Evolutionary conservation across 1,140 invertebrate species (phyloP), one percentile per base, ranked within the genome.

Genomic region (Drosophila ercepeae): DNA sequence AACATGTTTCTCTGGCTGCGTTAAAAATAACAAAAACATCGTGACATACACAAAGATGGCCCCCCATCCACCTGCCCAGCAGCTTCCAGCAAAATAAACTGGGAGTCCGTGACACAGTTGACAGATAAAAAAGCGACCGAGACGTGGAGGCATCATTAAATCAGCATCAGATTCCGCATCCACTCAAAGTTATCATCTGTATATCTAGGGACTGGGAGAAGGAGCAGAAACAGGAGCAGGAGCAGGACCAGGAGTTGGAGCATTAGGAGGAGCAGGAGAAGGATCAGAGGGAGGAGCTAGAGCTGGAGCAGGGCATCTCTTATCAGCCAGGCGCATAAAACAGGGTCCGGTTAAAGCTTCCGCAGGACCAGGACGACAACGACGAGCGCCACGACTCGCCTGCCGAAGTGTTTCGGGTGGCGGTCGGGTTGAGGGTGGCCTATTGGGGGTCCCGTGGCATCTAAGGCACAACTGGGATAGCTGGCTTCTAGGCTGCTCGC

Each of bases 391-490:
- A 42, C 81, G 81, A 84, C n/a, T 32, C 29, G 19, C 23, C 16
- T 70, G 52, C 77, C 81, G 81, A 84, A 86, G 79, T 46, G 48
- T 16, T 34, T 36, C 75, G 77, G 58, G 52, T 44, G 54, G 58
- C 48, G 59, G 32, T 41, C 42, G 29, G 42, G 16, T 11, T 25
- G 19, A 18, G 34, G 21, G 45, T 7, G 58, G 73, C 55, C 73
- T 64, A 11, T 39, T 13, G 36, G 36, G n/a, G 13, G 69, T 86
- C 77, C 83, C 23, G 82, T 68, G 63, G 61, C 73, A 74, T 82
- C 82, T 82, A 88, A 74, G 82, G 69, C 83, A 57, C 68, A 77
- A 88, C 82, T 86, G 82, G 82, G 82, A 82, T 86, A 79, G 78
- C 78, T 83, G 58, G 50, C 32, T 53, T 57, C 55, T 75, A 52